These are phyloP conservation scores for Delia radicum DNA, from an alignment of 1,140 invertebrate genomes.

Conservation along the genomic window DNA sequence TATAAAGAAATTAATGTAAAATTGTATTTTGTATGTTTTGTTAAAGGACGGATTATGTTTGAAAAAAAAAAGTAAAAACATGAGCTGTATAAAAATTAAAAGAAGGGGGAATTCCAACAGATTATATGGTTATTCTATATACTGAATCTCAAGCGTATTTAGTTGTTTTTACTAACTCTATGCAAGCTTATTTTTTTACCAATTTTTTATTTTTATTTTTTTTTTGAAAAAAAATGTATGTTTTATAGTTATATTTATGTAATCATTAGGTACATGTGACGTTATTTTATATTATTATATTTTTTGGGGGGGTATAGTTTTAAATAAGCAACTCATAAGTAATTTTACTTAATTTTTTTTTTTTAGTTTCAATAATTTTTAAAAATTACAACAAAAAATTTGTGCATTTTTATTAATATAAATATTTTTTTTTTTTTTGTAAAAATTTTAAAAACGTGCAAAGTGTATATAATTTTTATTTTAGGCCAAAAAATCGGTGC, in stretches of 20 bases:
- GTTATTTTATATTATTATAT: neutral
- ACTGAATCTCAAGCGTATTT: no score
- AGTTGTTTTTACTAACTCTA: no score
- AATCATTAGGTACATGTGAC: neutral
- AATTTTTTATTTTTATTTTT: neutral
- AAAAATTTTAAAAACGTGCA: neutral
- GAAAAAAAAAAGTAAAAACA: neutral
- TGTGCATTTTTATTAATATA: neutral
- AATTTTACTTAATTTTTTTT: neutral
- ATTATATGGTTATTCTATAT: no score
- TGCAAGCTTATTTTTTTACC: neutral
- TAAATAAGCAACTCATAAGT: neutral
- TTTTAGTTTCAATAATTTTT: neutral
- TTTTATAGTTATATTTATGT: neutral
- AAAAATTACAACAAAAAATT: neutral
- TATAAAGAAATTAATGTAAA: neutral
- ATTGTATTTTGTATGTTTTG: neutral
- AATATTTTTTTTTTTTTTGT: neutral
- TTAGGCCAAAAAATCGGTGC: no score
- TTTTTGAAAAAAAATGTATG: neutral
- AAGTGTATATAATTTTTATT: no score
- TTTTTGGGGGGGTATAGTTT: neutral
- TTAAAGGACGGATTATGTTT: constrained; percentile 17
- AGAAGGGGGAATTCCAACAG: neutral
- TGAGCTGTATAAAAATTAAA: neutral